A percentile compares a stretch with the other conserved stretches of the same genome.
These are phyloP conservation scores for Acropora yongei DNA, from an alignment of 64 coral and sea anemone genomes.

Conservation along the genomic window DNA sequence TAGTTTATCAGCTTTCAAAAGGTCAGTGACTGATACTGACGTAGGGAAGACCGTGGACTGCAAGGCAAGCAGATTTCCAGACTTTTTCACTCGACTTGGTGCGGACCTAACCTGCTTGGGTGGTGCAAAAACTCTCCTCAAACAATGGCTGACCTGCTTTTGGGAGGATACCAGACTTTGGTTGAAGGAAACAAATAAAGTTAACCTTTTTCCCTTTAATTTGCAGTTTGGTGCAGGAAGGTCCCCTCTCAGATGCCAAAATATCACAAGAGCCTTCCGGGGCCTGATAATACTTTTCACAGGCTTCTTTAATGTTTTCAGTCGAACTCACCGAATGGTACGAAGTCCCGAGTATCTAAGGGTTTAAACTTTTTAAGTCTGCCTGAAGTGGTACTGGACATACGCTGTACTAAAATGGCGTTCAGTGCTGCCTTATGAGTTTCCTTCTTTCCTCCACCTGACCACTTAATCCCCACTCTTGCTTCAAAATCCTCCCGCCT, in stretches of 20 bases:
- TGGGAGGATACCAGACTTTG: constrained; percentile 23
- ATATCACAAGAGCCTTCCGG: constrained; percentile 66
- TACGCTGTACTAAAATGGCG: constrained; percentile 45
- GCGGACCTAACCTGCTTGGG: constrained; percentile 6
- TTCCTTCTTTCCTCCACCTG: constrained; percentile 52
- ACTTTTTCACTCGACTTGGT: constrained; percentile 24
- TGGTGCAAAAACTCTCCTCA: constrained; percentile 19
- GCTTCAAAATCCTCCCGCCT: constrained; percentile 48
- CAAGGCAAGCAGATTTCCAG: constrained; percentile 13
- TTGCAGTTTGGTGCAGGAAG: constrained; percentile 68
- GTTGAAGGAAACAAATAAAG: constrained; percentile 36
- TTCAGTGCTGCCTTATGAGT: not conserved
- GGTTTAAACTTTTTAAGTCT: constrained; percentile 59
- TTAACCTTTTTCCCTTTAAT: constrained; percentile 69
- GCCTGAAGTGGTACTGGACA: constrained; percentile 48
- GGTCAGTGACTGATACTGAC: constrained; percentile 32
- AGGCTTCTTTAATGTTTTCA: constrained; percentile 64
- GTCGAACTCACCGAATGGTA: constrained; percentile 33
- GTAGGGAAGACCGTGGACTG: constrained; percentile 36
- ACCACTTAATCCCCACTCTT: constrained; percentile 45
- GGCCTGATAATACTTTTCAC: constrained; percentile 53
- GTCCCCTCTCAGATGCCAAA: constrained; percentile 63
- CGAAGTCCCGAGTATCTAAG: constrained; percentile 52
- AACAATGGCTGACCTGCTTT: constrained; percentile 18
- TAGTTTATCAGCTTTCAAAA: constrained; percentile 55